Conservation (phyloP, 2,888 invertebrate genomes). For the Caenorhabditis sp. region DNA sequence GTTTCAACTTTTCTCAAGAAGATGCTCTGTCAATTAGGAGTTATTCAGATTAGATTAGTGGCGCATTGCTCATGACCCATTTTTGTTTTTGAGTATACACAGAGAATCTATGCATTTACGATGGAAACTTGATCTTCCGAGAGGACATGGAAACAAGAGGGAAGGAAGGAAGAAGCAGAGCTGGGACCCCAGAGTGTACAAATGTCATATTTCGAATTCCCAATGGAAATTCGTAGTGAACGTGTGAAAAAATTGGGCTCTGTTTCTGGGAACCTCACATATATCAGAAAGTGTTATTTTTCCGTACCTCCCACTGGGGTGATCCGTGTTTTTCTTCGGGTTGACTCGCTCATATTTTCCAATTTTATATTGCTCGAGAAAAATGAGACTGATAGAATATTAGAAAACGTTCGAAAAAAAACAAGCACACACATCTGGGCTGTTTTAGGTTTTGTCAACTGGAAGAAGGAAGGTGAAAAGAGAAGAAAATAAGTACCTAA, state of each 20-base stretch:
- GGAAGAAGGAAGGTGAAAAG: not conserved
- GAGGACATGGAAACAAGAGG: conserved; percentile 47
- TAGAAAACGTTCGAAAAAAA: not conserved
- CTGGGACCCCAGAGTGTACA: conserved; percentile 6
- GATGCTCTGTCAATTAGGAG: conserved; percentile 30
- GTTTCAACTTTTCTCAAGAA: conserved; percentile 6
- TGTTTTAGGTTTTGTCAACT: not conserved
- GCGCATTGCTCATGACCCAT: conserved; percentile 18
- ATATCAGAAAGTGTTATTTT: conserved; percentile 17
- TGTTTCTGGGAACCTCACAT: not conserved
- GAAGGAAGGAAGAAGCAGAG: not conserved
- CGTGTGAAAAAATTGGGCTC: conserved; percentile 32
- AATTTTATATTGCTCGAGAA: conserved; percentile 3
- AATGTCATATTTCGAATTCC: conserved; percentile 44
- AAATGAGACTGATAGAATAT: conserved; percentile 4
- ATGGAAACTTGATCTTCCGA: conserved; percentile 57
- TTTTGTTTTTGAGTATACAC: conserved; percentile 2
- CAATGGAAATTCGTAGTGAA: conserved; percentile 40
- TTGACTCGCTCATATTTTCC: not conserved
- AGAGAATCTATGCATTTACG: conserved; percentile 50
- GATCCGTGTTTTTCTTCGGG: not conserved
- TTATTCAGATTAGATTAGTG: conserved; percentile 33
- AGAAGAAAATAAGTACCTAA: conserved; percentile 6
- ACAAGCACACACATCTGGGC: not conserved
- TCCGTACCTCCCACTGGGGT: conserved; percentile 15